phyloP scores from a whole-genome alignment of 2,113 vertebrate genomes.

The Physeter macrocephalus region DNA sequence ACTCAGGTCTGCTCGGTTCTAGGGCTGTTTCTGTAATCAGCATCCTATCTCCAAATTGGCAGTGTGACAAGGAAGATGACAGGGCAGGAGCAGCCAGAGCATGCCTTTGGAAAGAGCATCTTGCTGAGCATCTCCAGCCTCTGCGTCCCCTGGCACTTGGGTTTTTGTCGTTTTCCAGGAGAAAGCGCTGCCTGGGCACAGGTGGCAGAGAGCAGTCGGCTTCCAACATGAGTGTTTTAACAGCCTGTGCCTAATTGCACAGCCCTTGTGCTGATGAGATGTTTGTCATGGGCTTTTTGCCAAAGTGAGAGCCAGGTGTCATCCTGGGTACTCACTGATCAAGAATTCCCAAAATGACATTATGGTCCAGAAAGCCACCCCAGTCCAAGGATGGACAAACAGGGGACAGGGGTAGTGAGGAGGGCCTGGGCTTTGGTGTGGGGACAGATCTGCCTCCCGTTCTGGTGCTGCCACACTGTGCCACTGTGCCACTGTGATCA shows the following conservation, averaged over 20 bases:
- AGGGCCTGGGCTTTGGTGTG: not conserved
- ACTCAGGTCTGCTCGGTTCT: not conserved
- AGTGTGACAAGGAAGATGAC: not conserved
- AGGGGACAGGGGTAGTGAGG: not conserved
- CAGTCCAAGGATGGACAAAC: not conserved
- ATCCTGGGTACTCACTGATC: not conserved
- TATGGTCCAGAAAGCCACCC: not conserved
- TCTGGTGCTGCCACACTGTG: not conserved
- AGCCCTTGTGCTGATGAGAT: slow-evolving; percentile 26
- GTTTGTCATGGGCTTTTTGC: slow-evolving; percentile 1
- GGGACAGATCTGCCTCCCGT: not conserved
- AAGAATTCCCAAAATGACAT: not conserved
- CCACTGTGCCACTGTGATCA: not conserved
- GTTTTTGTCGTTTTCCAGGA: not conserved
- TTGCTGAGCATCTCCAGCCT: not conserved
- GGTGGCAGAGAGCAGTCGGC: not conserved
- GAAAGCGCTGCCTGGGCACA: not conserved
- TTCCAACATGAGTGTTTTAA: not conserved
- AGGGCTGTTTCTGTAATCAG: not conserved
- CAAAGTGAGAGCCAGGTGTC: slow-evolving; percentile 17
- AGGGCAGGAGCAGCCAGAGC: not conserved
- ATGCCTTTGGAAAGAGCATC: not conserved
- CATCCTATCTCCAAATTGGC: not conserved
- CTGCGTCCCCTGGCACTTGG: not conserved
- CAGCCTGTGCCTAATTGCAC: not conserved